phyloP scores from a whole-genome alignment of 2,888 invertebrate species.

The Leptopilina syphax region DNA sequence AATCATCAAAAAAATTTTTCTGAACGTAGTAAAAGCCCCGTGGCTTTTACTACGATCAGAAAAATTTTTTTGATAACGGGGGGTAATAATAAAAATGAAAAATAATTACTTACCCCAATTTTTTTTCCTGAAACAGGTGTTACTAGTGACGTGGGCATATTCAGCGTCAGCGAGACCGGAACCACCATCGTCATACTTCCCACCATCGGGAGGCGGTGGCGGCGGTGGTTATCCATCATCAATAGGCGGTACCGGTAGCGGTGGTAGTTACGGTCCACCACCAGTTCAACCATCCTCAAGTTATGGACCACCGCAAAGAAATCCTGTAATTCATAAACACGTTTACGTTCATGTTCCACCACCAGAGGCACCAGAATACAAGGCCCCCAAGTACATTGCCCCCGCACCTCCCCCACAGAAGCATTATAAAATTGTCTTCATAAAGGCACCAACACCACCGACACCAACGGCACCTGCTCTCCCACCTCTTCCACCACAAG shows the following conservation, averaged over 20 bases:
- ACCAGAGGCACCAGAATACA: slow-evolving; percentile 87
- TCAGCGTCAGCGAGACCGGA: slow-evolving; percentile 77
- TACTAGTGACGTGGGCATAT: slow-evolving; percentile 55
- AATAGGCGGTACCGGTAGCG: slow-evolving; percentile 52
- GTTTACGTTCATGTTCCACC: slow-evolving; percentile 95
- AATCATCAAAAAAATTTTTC: too few species aligned
- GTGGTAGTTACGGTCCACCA: slow-evolving; percentile 61
- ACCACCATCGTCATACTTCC: slow-evolving; percentile 79
- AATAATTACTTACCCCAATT: background rate
- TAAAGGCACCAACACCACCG: slow-evolving; percentile 82
- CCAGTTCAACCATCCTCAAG: slow-evolving; percentile 61
- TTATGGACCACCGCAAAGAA: slow-evolving; percentile 81
- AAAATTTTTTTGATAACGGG: too few species aligned
- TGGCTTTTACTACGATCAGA: too few species aligned
- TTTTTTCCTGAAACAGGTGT: slow-evolving; percentile 52
- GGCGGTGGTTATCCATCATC: slow-evolving; percentile 59
- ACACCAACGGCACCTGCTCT: slow-evolving; percentile 77
- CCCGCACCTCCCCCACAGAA: slow-evolving; percentile 82
- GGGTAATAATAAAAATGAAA: background rate
- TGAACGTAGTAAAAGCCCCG: too few species aligned
- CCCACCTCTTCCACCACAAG: slow-evolving; percentile 84
- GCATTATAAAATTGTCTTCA: slow-evolving; percentile 91
- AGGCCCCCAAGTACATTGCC: slow-evolving; percentile 80
- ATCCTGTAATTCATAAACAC: slow-evolving; percentile 90
- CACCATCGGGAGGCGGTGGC: slow-evolving; percentile 63